A percentile compares a stretch with the other conserved stretches of the same genome.
These are phyloP conservation scores for Dione vanillae DNA, from an alignment of 2,888 invertebrate genomes.

Conservation along the genomic window DNA sequence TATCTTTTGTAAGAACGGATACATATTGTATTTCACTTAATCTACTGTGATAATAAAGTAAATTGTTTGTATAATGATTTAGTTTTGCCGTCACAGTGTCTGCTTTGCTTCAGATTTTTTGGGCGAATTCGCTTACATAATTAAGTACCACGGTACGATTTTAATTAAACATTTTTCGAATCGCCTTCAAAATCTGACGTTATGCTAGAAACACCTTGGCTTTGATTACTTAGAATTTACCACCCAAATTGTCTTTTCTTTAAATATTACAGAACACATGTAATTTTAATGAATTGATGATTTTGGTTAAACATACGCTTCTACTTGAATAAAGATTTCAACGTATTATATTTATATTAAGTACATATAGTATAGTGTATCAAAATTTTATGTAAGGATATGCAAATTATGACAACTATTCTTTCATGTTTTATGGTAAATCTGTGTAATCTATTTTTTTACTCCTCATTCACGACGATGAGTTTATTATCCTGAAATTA, in stretches of 20 bases:
- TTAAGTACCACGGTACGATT: slow-evolving; percentile 10
- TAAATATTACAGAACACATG: slow-evolving; percentile 48
- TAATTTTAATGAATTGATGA: slow-evolving; percentile 61
- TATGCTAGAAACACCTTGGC: slow-evolving; percentile 59
- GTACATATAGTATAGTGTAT: slow-evolving; percentile 74
- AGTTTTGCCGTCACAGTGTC: slow-evolving; percentile 53
- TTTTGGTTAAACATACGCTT: slow-evolving; percentile 79
- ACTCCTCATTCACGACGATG: slow-evolving; percentile 56
- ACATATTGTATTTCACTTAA: slow-evolving; percentile 68
- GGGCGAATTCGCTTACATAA: slow-evolving; percentile 50
- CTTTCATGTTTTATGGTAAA: slow-evolving; percentile 57
- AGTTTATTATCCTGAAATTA: slow-evolving; percentile 65
- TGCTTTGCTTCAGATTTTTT: slow-evolving; percentile 67
- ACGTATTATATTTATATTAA: slow-evolving; percentile 82
- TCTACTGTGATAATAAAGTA: slow-evolving; percentile 64
- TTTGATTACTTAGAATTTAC: slow-evolving; percentile 44
- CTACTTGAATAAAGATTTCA: slow-evolving; percentile 79
- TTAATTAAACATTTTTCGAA: slow-evolving; percentile 44
- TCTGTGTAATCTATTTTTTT: slow-evolving; percentile 54
- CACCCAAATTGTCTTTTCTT: slow-evolving; percentile 45
- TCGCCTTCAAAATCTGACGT: slow-evolving; percentile 67
- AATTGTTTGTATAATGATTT: slow-evolving; percentile 47
- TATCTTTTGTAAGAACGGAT: slow-evolving; percentile 61
- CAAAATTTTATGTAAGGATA: slow-evolving; percentile 72
- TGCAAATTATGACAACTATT: slow-evolving; percentile 81